Conservation (phyloP, 2,888 invertebrate genomes). For the Aradus depressus region DNA sequence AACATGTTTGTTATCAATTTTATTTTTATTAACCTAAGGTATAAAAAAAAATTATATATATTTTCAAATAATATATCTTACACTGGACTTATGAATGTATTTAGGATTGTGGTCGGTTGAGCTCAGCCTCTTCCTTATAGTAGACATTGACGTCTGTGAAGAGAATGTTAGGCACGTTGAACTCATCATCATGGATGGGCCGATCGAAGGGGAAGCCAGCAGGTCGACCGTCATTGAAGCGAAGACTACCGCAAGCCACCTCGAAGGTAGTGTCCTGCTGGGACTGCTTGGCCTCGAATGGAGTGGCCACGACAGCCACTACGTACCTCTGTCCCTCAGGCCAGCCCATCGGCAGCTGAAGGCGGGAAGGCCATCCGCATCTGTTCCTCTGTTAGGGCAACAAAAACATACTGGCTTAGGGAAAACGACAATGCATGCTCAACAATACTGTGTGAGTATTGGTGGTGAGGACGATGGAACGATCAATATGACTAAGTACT, state of each 20-base stretch:
- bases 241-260: slow-evolving; percentile 42
- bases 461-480: no score
- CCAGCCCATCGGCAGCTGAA: slow-evolving; percentile 59
- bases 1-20: no score
- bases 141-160: slow-evolving; percentile 49
- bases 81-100: no score
- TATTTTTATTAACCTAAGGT: no score
- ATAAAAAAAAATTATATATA: no score
- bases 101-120: slow-evolving; percentile 25
- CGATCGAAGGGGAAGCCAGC: slow-evolving; percentile 67
- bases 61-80: no score
- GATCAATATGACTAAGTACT: no score
- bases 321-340: slow-evolving; percentile 53
- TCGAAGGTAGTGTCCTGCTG: slow-evolving; percentile 29
- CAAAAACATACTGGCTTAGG: slow-evolving; percentile 36
- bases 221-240: slow-evolving; percentile 47
- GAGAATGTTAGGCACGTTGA: slow-evolving; percentile 51
- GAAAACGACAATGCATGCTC: no score
- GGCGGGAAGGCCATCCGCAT: slow-evolving; percentile 58
- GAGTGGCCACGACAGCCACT: slow-evolving; percentile 48
- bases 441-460: no score
- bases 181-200: slow-evolving; percentile 47
- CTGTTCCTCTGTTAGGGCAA: slow-evolving; percentile 38
- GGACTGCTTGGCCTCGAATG: slow-evolving; percentile 26
- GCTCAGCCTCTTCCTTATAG: slow-evolving; percentile 44